Evolutionary conservation across 1,140 invertebrate species (phyloP), one percentile per base, ranked within the genome.

Genomic region (Whitmania pigra): DNA sequence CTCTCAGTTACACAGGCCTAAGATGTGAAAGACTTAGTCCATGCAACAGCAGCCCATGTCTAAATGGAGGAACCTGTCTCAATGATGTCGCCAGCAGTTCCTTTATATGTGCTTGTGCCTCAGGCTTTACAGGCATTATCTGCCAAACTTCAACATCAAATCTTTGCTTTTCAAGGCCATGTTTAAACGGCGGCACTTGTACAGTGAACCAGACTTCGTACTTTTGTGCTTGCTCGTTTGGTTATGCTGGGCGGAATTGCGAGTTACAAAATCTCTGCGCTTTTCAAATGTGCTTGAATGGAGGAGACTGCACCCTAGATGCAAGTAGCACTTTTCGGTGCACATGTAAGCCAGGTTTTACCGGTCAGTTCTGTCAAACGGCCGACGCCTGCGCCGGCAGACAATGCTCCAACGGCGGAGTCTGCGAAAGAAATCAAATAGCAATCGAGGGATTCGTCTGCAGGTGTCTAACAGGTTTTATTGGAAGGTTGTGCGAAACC

Each of bases 1-100:
- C 74, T 1, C 13, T 71, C 0, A 78, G 78, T n/a, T 81, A 74
- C 73, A 77, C 75, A 4, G 80, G 80, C 17, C 71, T 60, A 29
- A 73, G 72, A 25, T 81, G 80, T 74, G 76, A 77, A 25, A 69
- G 87, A 17, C 17, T 15, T 49, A 25, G 40, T 15, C 49, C 36
- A 5, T 71, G 69, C 25, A 22, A 53, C 15, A 71, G 36, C 69
- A 71, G 40, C 20, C 36, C 69, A 31, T 71, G 69, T 31, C 22
- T 71, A 20, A 71, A 71, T 53, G 69, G 69, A 53, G 69, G 69
- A 49, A 40, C 13, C 7, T 71, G 69, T 71, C 36, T 27, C 22
- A 53, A 71, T 71, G 69, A 53, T 22, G 43, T 53, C 49, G 5
- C 17, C 43, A 71, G 20, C 25, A 49, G 13, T 49, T 15, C 43